phyloP scores from a whole-genome alignment of 2,797 vertebrate genomes.

The Luscinia luscinia region DNA sequence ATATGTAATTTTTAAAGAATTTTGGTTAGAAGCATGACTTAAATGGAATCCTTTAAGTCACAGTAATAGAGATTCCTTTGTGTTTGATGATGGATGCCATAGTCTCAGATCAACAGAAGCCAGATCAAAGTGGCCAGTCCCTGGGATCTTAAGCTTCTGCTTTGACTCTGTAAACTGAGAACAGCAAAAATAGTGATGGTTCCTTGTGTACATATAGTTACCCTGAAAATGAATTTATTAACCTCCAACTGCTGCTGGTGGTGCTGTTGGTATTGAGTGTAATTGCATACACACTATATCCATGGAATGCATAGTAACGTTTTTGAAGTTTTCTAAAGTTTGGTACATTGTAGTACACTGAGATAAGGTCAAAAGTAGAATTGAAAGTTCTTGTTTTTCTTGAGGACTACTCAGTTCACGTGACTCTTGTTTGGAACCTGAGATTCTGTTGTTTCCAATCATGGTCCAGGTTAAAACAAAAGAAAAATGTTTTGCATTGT shows the following conservation, averaged over 20 bases:
- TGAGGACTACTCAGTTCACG: neutral
- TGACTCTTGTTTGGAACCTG: neutral
- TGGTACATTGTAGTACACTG: neutral
- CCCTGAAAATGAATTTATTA: neutral
- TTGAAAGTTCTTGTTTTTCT: neutral
- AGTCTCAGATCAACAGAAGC: neutral
- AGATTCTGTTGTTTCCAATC: neutral
- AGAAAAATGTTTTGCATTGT: neutral
- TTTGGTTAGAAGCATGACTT: neutral
- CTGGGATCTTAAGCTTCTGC: neutral
- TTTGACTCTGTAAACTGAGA: neutral
- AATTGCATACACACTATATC: neutral
- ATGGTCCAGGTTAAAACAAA: neutral
- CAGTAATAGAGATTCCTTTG: neutral
- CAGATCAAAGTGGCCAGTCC: neutral
- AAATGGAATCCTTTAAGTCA: neutral
- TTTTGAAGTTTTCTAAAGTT: neutral
- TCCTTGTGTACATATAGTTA: fast-evolving
- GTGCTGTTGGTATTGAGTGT: neutral
- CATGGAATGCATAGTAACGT: neutral
- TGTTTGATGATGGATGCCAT: neutral
- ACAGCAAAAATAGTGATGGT: fast-evolving
- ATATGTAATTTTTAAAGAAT: neutral
- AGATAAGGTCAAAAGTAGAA: neutral
- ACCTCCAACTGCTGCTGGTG: neutral